phyloP scores from a whole-genome alignment of 2,797 vertebrate genomes.

The Varecia variegata region DNA sequence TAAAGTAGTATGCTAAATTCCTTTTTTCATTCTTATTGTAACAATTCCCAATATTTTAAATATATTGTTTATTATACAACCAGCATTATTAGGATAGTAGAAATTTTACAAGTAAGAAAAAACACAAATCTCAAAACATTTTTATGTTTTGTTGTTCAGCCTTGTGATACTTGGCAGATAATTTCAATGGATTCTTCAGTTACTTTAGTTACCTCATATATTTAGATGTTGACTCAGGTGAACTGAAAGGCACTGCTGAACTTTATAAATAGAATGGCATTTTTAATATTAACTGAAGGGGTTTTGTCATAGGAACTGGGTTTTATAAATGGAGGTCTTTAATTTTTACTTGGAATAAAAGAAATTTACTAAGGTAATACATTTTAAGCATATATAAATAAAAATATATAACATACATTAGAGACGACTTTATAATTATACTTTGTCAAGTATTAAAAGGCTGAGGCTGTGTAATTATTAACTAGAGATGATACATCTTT shows the following conservation, averaged over 20 bases:
- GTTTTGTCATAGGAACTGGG: background rate
- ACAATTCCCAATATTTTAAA: constrained; percentile 3
- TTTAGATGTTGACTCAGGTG: background rate
- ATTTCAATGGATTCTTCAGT: background rate
- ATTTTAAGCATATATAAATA: constrained; percentile 1
- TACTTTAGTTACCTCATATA: background rate
- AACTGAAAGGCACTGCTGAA: background rate
- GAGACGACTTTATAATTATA: background rate
- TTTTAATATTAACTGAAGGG: background rate
- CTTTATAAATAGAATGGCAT: background rate
- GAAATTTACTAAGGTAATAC: background rate
- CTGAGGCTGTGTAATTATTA: background rate
- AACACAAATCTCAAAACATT: background rate
- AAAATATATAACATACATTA: background rate
- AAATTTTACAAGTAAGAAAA: constrained; percentile 23
- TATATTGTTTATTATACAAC: background rate
- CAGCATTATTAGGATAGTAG: background rate
- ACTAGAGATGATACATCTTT: background rate
- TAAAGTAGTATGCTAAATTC: constrained; percentile 36
- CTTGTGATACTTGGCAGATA: background rate
- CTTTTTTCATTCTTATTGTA: background rate
- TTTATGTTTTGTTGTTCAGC: constrained; percentile 11
- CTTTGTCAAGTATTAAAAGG: background rate
- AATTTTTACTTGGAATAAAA: constrained; percentile 28
- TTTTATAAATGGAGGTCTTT: background rate